phyloP scores from a whole-genome alignment of 2,113 vertebrate species.

The Corythornis vintsioides region DNA sequence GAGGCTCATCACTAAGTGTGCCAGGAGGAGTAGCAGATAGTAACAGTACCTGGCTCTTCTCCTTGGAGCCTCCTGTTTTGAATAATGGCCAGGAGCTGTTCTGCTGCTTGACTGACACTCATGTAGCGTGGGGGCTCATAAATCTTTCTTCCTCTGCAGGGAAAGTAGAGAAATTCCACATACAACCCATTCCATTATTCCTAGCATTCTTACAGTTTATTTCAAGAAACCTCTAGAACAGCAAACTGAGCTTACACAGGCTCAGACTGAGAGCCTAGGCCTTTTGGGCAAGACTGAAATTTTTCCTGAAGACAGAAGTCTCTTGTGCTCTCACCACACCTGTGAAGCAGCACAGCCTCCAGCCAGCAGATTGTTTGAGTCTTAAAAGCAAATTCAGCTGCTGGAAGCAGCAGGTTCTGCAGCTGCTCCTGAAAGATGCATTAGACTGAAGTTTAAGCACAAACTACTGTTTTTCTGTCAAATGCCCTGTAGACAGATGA shows the following conservation, averaged over 20 bases:
- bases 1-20: neutral
- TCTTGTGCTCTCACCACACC: neutral
- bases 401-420: conserved; percentile 20
- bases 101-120: conserved; percentile 88
- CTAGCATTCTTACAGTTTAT: neutral
- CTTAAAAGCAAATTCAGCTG: conserved; percentile 22
- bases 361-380: neutral
- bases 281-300: neutral
- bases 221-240: neutral
- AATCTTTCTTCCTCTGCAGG: conserved; percentile 87
- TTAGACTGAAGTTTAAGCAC: conserved; percentile 7
- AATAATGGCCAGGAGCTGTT: conserved; percentile 90
- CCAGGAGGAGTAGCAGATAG: neutral
- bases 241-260: neutral
- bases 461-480: conserved; percentile 36
- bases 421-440: neutral
- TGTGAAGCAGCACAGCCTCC: conserved; percentile 1
- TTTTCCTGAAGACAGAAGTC: neutral
- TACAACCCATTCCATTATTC: neutral
- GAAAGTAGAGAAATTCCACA: neutral
- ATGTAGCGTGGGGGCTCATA: conserved; percentile 93
- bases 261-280: neutral
- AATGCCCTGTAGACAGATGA: conserved; percentile 17
- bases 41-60: conserved; percentile 82
- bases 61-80: conserved; percentile 78